Evolutionary conservation across 1,140 invertebrate genomes (phyloP).

Genomic region (Dendrolimus kikuchii): DNA sequence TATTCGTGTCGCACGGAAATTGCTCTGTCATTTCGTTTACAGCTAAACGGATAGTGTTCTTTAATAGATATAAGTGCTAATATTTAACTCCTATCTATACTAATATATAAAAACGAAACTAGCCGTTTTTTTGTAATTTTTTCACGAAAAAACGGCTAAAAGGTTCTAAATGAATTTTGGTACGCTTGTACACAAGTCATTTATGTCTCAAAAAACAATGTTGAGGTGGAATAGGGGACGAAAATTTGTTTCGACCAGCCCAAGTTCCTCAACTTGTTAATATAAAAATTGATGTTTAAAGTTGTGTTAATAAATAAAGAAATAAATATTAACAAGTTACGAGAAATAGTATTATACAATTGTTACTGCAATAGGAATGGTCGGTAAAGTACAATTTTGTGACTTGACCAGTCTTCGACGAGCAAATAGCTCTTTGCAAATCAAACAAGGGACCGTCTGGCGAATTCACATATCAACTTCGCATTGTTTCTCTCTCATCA

Average conservation of each 20-base stretch:
- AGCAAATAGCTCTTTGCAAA: conserved; percentile 68
- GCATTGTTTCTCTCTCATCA: conserved; percentile 63
- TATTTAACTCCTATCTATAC: conserved; percentile 41
- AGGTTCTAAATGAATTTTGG: no score
- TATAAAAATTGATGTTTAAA: no score
- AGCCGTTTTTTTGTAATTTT: no score
- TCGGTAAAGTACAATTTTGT: conserved; percentile 58
- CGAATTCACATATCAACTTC: conserved; percentile 67
- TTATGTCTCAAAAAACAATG: no score
- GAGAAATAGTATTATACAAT: conserved; percentile 61
- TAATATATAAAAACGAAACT: no score
- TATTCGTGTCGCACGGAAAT: conserved; percentile 45
- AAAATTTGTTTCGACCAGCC: no score
- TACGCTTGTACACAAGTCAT: no score
- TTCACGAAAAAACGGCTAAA: no score
- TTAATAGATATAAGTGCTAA: conserved; percentile 48
- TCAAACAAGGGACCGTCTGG: conserved; percentile 66
- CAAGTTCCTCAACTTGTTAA: no score
- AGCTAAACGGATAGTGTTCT: conserved; percentile 20
- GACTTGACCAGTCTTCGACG: conserved; percentile 48
- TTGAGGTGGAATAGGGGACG: no score
- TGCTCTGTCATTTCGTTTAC: conserved; percentile 36
- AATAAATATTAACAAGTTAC: conserved; percentile 8
- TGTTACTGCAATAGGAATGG: conserved; percentile 46
- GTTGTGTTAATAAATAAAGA: no score